Base-by-base conservation (phyloP, 2,797 vertebrate species). In the Lophius americanus region DNA sequence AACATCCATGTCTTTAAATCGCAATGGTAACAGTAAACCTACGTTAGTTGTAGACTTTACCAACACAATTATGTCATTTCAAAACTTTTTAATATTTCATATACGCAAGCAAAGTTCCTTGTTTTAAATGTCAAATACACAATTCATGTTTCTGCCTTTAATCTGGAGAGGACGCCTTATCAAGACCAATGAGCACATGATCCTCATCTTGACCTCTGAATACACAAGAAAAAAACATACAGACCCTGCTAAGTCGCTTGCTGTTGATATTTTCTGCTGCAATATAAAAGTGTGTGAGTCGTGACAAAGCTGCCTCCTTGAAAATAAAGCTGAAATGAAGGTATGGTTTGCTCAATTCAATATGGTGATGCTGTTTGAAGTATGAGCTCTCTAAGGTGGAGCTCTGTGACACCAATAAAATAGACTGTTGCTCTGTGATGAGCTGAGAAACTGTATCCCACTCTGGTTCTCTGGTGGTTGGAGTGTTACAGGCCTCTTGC, bases 391-490 rank as follows among this genome's bases (percentile, higher is more conserved):
- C 71, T 44, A 7, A 70, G 69, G 82, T 68, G 66, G 57, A 69
- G 52, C 68, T 76, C 68, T 66, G 47, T 78, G 75, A 83, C 80
- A 80, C 81, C 86, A 69, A 65, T 74, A 71, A 73, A 51, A 12
- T 52, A 68, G 64, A 23, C 58, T 62, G 73, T 58, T 41, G 32
- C 70, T 79, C 55, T 14, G 64, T 85, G 83, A 84, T 73, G 78
- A 88, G 76, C 76, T 61, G 67, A 79, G 70, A 81, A 82, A 76
- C 68, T 60, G 58, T 66, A 68, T 57, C 79, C 58, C 49, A 41
- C 70, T 64, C 60, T 38, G 37, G 46, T 67, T 64, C 71, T 70
- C 72, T 43, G 50, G 68, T 64, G 76, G 60, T 69, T n/a, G 51
- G 9, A 68, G 55, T 58, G 66, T 33, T 66, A 71, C 73, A 59